A percentile compares a stretch with the other conserved stretches of the same genome.
These are phyloP conservation scores for Rhyacophila evoluta DNA, from an alignment of 2,888 invertebrate species.

Conservation along the genomic window DNA sequence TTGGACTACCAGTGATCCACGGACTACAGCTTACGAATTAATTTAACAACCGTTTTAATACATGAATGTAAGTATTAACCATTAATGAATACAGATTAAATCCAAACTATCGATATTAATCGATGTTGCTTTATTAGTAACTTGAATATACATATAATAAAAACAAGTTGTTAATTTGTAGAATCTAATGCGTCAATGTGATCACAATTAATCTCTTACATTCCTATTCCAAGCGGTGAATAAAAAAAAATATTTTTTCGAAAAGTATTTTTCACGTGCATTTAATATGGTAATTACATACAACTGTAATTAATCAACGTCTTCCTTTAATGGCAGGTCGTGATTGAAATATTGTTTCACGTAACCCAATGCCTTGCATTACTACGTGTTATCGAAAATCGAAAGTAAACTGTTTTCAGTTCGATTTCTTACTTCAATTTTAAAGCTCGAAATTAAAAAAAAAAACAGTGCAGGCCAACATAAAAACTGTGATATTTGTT, in stretches of 20 bases:
- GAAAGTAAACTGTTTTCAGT: neutral
- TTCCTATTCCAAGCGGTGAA: neutral
- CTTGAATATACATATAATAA: neutral
- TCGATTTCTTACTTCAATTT: neutral
- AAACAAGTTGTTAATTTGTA: neutral
- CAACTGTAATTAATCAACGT: neutral
- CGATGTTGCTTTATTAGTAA: neutral
- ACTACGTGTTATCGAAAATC: neutral
- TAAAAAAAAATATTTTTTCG: neutral
- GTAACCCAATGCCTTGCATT: neutral
- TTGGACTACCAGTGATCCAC: no score
- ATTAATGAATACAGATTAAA: no score
- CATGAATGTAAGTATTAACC: no score
- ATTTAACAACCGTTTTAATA: no score
- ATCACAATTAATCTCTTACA: neutral
- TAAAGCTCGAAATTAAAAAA: neutral
- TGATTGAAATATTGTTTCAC: neutral
- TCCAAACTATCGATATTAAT: neutral
- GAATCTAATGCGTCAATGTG: neutral
- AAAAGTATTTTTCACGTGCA: conserved; percentile 5
- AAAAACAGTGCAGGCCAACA: neutral
- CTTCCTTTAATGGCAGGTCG: neutral
- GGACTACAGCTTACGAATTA: no score
- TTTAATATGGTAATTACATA: conserved; percentile 1
- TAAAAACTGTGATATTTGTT: no score